Percentiles rank a stretch among this genome's conserved stretches.
Conservation (phyloP, 2,888 invertebrate genomes). For the Tetrapedia diversipes region DNA sequence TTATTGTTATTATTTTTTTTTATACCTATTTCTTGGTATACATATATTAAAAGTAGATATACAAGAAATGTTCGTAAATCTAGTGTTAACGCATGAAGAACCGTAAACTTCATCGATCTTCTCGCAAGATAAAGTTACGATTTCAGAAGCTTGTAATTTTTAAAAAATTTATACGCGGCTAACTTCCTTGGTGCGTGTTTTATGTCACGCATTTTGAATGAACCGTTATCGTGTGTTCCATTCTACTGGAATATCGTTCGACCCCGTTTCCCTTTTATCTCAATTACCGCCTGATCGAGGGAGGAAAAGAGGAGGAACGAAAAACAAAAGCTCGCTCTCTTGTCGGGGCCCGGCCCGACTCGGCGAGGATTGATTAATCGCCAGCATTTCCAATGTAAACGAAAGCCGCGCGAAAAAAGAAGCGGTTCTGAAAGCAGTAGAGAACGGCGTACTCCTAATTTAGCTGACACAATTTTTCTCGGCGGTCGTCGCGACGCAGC, state of each 20-base stretch:
- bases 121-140: too few relatives aligned
- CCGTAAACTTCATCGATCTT: too few relatives aligned
- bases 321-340: constrained; percentile 13
- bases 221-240: neutral
- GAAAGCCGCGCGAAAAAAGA: constrained; percentile 13
- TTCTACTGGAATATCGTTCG: neutral
- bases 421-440: constrained; percentile 49
- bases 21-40: too few relatives aligned
- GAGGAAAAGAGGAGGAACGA: neutral
- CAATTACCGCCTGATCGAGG: constrained; percentile 3
- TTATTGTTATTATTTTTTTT: too few relatives aligned
- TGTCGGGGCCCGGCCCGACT: neutral
- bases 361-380: constrained; percentile 29
- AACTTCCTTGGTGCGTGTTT: too few relatives aligned
- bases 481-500: constrained; percentile 61
- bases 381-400: constrained; percentile 14
- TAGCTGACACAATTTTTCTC: constrained; percentile 75
- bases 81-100: too few relatives aligned
- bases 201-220: too few relatives aligned
- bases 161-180: too few relatives aligned
- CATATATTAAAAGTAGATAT: too few relatives aligned
- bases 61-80: too few relatives aligned
- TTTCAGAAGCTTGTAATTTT: too few relatives aligned
- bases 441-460: constrained; percentile 62
- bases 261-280: neutral